Conservation (phyloP, 1,140 invertebrate species). For the Leptestheria dahalacensis region DNA sequence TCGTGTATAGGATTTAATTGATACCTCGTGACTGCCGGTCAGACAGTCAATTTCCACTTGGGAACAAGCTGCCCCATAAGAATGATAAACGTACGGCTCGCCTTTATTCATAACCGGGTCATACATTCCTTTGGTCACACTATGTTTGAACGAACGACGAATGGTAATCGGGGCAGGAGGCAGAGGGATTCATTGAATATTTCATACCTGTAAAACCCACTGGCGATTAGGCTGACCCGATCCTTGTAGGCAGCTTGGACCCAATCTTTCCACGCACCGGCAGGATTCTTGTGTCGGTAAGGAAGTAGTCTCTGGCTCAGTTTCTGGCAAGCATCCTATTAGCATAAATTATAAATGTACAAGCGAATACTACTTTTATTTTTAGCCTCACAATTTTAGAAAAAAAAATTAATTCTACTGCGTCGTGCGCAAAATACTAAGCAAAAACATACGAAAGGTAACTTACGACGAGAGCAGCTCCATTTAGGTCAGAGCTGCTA, state of each 20-base stretch:
- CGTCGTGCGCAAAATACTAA: too few relatives aligned
- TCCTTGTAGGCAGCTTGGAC: slow-evolving; percentile 62
- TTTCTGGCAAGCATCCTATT: slow-evolving; percentile 19
- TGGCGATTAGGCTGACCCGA: slow-evolving; percentile 63
- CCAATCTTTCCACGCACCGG: slow-evolving; percentile 75
- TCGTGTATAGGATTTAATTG: neutral
- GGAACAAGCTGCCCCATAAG: slow-evolving; percentile 60
- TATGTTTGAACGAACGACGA: too few relatives aligned
- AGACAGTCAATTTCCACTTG: slow-evolving; percentile 79
- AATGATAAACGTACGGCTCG: slow-evolving; percentile 60
- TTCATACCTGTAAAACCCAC: slow-evolving; percentile 65
- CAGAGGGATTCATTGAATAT: too few relatives aligned
- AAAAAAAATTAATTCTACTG: too few relatives aligned
- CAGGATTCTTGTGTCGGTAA: slow-evolving; percentile 57
- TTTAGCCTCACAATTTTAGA: too few relatives aligned
- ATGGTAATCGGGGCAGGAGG: too few relatives aligned
- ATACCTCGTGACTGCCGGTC: slow-evolving; percentile 66
- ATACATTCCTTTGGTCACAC: too few relatives aligned
- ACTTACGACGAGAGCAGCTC: too few relatives aligned
- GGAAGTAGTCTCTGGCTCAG: slow-evolving; percentile 60
- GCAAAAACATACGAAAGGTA: too few relatives aligned
- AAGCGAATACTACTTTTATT: too few relatives aligned
- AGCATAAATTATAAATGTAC: too few relatives aligned
- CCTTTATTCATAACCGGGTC: slow-evolving; percentile 51
- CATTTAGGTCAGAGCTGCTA: slow-evolving; percentile 80